Evolutionary conservation across 2,113 vertebrate genomes (phyloP).

Genomic region (Pangasianodon gigas): DNA sequence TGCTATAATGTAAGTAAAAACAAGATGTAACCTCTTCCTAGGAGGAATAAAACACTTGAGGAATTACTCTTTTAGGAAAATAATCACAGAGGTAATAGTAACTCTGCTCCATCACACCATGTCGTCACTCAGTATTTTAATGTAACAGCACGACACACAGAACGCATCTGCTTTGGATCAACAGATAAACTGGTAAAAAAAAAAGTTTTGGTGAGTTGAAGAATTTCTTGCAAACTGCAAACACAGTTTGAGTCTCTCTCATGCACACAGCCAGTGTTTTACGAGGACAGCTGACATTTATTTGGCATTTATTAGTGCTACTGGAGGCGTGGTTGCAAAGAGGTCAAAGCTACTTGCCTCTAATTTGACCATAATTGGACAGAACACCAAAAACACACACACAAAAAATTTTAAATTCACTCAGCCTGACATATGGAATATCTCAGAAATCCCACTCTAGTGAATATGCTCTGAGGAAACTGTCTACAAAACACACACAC

Average conservation of each 20-base stretch:
- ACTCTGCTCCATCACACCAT: background rate
- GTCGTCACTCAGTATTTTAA: background rate
- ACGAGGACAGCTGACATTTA: constrained; percentile 26
- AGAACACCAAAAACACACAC: background rate
- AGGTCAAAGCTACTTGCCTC: background rate
- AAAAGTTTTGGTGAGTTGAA: background rate
- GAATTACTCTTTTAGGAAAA: background rate
- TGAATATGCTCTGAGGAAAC: constrained; percentile 1
- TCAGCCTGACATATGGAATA: background rate
- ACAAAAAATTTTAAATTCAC: background rate
- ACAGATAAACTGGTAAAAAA: background rate
- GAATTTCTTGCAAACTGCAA: background rate
- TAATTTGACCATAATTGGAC: constrained; percentile 8
- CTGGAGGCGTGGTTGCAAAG: background rate
- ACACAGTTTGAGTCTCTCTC: background rate
- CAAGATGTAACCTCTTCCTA: background rate
- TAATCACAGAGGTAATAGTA: background rate
- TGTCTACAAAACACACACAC: constrained; percentile 4
- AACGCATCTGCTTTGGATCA: background rate
- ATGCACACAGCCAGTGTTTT: background rate
- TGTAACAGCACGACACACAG: too few relatives aligned
- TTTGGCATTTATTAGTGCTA: constrained; percentile 22
- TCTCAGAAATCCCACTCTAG: background rate
- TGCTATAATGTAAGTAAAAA: background rate
- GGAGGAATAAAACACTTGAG: background rate